Conservation (phyloP, 2,113 vertebrate genomes). For the cat (Felis catus) region F.catus_Fca126_mat1.0 CM031421.1:109855001-109855500, state of each 20-base stretch:
- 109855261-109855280: not conserved
- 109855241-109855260: not conserved
- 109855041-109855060: not conserved
- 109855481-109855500: slow-evolving; percentile 1
- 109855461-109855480: slow-evolving; percentile 30
- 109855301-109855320: not conserved
- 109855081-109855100: not conserved
- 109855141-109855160: not conserved
- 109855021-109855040: not conserved
- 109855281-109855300: not conserved
- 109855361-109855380: not conserved
- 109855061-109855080: not conserved
- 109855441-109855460: not conserved
- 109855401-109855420: not conserved
- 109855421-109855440: not conserved
- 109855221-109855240: not conserved
- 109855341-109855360: not conserved
- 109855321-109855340: slow-evolving; percentile 15
- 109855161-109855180: slow-evolving; percentile 39
- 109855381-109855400: not conserved
- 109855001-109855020: slow-evolving; percentile 10
- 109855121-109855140: not conserved
- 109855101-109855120: not conserved
- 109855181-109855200: not conserved
- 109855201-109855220: slow-evolving; percentile 21